phyloP scores from a whole-genome alignment of 2,888 invertebrate genomes.

The Omphaloscelis lunosa region DNA sequence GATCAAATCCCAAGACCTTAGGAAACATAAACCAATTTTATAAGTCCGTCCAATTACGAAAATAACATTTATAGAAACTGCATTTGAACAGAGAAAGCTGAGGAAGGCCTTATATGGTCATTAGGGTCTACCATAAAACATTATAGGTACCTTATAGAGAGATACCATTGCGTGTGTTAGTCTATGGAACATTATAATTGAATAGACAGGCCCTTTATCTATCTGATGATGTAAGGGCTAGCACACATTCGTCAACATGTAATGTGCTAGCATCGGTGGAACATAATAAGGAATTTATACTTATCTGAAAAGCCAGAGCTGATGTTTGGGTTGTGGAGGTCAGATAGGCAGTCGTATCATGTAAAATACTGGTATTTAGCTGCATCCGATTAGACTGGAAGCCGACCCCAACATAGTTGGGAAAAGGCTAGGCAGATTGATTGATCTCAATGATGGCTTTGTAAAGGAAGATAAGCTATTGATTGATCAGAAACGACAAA shows the following conservation, averaged over 20 bases:
- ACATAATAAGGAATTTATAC: neutral
- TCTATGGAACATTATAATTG: constrained; percentile 45
- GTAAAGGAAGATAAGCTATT: neutral
- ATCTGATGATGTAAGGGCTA: constrained; percentile 21
- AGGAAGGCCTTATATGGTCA: constrained; percentile 37
- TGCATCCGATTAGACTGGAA: no score
- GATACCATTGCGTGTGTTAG: constrained; percentile 44
- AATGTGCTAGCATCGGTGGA: neutral
- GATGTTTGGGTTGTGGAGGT: no score
- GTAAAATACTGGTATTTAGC: no score
- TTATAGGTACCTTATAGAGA: constrained; percentile 50
- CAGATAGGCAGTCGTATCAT: no score
- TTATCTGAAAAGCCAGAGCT: neutral
- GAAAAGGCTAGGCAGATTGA: no score
- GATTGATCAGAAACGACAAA: neutral
- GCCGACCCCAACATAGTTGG: no score
- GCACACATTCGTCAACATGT: neutral
- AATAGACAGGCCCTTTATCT: constrained; percentile 39
- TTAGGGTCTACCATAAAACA: constrained; percentile 48
- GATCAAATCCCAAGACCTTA: constrained; percentile 17
- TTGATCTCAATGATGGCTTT: neutral
- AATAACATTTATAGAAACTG: constrained; percentile 42
- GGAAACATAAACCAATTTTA: constrained; percentile 36
- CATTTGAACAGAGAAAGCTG: constrained; percentile 47
- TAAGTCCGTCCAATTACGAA: constrained; percentile 36